Base-by-base conservation (phyloP, 64 coral and sea anemone genomes). In the Porites lutea region DNA sequence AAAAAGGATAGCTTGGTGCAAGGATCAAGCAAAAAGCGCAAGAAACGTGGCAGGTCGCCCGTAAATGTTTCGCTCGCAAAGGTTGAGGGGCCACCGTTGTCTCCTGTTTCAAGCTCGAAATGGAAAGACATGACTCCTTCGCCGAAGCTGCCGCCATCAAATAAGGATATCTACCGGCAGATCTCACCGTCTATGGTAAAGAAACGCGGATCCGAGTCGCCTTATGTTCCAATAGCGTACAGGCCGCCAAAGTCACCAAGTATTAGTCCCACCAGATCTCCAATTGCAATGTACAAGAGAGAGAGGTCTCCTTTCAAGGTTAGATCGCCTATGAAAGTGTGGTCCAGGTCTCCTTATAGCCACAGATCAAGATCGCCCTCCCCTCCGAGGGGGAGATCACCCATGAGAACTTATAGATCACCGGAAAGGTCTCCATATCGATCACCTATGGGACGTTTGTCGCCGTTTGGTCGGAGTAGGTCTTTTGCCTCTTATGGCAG, bases 341-440 rank as follows among this genome's bases (percentile, higher is more conserved):
- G 94, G 91, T 99, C 94, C 19, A 88, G 62, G 11, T 96, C 97
- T 79, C 97, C 97, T n/a, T 96, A 80, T 91, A 90, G 71, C n/a
- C 94, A 91, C 27, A 95, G 77, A 65, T 95, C 97, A 89, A 96
- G 97, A 96, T 99, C 97, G 80, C 97, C 97, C 9, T 92, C 94
- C 73, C 89, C 94, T 82, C 18, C 76, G 54, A 91, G 79, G 22
- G 74, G 90, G 53, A 82, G 88, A 79, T 90, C 88, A 71, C 88
- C 77, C 22, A 59, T 90, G 58, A 73, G 78, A 80, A 91, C 95
- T 16, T 93, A 92, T 77, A 95, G 89, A 61, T 98, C 96, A 87
- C 88, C 82, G 37, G 78, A 98, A 44, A 92, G 93, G 78, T 92
- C 93, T 72, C 96, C 96, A 59, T 52, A 79, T 75, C 78, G 91